These are phyloP conservation scores for Volucella bombylans DNA, from an alignment of 2,888 invertebrate species.

Conservation along the genomic window DNA sequence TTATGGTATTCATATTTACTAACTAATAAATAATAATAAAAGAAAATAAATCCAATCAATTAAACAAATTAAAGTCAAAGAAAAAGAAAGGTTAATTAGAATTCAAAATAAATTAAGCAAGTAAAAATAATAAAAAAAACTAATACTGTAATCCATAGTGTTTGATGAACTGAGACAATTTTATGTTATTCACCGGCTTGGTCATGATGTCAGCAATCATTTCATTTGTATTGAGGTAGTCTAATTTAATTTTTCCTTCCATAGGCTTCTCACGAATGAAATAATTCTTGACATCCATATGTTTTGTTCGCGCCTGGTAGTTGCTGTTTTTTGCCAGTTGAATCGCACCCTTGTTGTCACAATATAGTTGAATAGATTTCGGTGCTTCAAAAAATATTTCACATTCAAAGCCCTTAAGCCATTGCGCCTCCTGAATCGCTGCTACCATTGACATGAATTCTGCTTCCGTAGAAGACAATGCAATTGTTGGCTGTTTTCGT, in stretches of 20 bases:
- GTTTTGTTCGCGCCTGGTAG: slow-evolving; percentile 59
- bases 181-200: neutral
- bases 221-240: neutral
- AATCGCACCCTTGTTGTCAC: slow-evolving; percentile 45
- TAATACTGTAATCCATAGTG: no score
- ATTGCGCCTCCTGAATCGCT: no score
- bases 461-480: no score
- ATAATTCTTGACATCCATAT: slow-evolving; percentile 55
- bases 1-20: no score
- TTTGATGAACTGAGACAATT: neutral
- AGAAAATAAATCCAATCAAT: no score
- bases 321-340: slow-evolving; percentile 37
- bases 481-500: slow-evolving; percentile 17
- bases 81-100: no score
- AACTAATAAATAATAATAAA: no score
- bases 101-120: no score
- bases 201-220: slow-evolving; percentile 11
- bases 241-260: neutral
- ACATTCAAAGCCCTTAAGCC: no score
- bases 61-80: no score
- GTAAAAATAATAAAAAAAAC: no score
- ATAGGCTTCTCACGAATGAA: slow-evolving; percentile 46
- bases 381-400: slow-evolving; percentile 34
- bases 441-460: no score
- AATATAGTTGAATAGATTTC: slow-evolving; percentile 15